Evolutionary conservation across 2,113 vertebrate species (phyloP).

Genomic region (Dissostichus mawsoni): DNA sequence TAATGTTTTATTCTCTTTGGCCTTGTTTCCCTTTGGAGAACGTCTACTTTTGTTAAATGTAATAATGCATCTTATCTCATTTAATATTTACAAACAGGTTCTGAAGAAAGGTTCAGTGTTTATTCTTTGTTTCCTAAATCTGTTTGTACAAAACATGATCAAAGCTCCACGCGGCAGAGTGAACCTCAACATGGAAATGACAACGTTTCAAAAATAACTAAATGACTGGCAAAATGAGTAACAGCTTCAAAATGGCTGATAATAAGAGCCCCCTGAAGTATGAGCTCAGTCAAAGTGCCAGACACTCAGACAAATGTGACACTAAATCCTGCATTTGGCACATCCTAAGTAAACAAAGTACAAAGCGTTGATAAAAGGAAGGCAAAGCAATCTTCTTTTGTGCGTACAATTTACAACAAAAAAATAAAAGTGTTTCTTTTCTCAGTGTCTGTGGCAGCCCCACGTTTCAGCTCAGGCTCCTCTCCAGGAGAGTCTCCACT

Average conservation of each 20-base stretch:
- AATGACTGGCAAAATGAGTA: constrained; percentile 73
- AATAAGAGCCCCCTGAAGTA: constrained; percentile 60
- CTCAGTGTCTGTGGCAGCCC: constrained; percentile 8
- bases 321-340: constrained; percentile 75
- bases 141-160: constrained; percentile 71
- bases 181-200: constrained; percentile 43
- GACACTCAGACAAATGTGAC: constrained; percentile 75
- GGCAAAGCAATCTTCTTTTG: constrained; percentile 60
- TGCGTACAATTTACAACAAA: constrained; percentile 24
- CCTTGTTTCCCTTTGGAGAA: constrained; percentile 22
- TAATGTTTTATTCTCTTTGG: constrained; percentile 39
- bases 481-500: background rate
- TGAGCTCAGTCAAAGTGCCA: constrained; percentile 65
- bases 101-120: constrained; percentile 40
- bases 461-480: constrained; percentile 6
- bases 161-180: constrained; percentile 56
- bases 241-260: constrained; percentile 73
- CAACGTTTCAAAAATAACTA: constrained; percentile 65
- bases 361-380: constrained; percentile 69
- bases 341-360: constrained; percentile 68
- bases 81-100: constrained; percentile 63
- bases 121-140: constrained; percentile 64
- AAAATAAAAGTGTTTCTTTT: background rate
- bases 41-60: constrained; percentile 35
- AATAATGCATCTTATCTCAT: constrained; percentile 45